These are phyloP conservation scores for Zaprionus tsacasi DNA, from an alignment of 1,140 invertebrate genomes.

Conservation along the genomic window DNA sequence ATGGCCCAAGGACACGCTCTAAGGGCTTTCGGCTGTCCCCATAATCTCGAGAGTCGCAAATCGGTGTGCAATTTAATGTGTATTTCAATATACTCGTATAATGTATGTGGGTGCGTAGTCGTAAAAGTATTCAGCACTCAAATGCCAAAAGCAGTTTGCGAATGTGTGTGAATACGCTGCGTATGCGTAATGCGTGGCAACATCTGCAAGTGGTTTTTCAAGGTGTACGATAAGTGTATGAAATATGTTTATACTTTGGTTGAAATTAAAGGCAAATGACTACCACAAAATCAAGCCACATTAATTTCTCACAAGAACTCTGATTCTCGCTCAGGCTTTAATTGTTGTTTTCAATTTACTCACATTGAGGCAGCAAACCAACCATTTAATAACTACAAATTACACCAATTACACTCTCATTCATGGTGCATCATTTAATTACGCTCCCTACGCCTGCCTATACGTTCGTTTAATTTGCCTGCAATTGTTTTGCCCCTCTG, in stretches of 20 bases:
- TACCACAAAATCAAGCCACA: not conserved
- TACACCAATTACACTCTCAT: not conserved
- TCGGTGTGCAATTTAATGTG: constrained; percentile 42
- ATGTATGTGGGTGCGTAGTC: constrained; percentile 1
- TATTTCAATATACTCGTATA: constrained; percentile 20
- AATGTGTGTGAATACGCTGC: constrained; percentile 31
- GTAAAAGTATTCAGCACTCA: constrained; percentile 41
- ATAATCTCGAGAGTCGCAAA: constrained; percentile 52
- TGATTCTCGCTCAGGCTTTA: not conserved
- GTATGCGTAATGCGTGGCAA: constrained; percentile 43
- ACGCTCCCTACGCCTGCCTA: not conserved
- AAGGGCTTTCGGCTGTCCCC: constrained; percentile 12
- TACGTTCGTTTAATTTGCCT: not conserved
- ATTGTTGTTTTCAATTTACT: not conserved
- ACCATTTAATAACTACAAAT: not conserved
- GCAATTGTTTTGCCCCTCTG: not conserved
- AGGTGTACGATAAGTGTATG: not conserved
- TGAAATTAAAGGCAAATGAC: not conserved
- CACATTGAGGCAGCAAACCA: not conserved
- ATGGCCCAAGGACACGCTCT: constrained; percentile 27
- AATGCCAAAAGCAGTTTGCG: not conserved
- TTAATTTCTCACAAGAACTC: not conserved
- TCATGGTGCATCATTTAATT: constrained; percentile 8
- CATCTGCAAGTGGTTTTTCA: not conserved
- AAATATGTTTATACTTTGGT: not conserved